Base-by-base conservation (phyloP, 1,140 invertebrate species). In the Dendrolimus kikuchii region DNA sequence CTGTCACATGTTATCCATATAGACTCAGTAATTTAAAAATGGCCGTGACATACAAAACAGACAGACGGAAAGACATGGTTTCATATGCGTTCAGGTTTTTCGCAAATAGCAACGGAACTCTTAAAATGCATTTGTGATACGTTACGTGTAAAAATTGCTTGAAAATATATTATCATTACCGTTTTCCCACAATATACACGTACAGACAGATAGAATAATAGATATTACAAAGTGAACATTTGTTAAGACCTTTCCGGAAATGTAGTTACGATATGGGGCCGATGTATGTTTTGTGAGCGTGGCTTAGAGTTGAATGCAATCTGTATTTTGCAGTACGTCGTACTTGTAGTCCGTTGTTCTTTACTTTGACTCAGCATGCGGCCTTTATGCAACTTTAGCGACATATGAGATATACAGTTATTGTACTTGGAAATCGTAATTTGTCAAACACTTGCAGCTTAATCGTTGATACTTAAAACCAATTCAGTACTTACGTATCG, bases 391-490 rank as follows among this genome's bases (percentile, higher is more conserved):
- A 57, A 64, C 73, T 72, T 77, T 78, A 79, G 71, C 77, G 63
- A 72, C 71, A 66, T 70, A 62, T 64, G 71, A 67, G 69, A 78
- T 72, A 73, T 64, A 59, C 71, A 74, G 75, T 68, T 74, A 66
- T 75, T 61, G 65, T 70, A 62, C 52, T 59, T 62, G 64, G 58
- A 40, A 55, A 71, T 74, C 62, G 59, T 62, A 68, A 78, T 80
- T 78, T 77, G 78, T 74, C 56, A 54, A 51, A 10, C 48, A 46
- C 49, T 55, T 39, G 57, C 60, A 41, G 50, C 46, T 61, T 64
- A 70, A 67, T 69, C 68, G 65, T 60, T 60, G 64, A 72, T 71
- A 52, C 51, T 44, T 70, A 67, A 51, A 45, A 8, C 48, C 48
- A 51, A 54, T 37, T 23, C 45, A n/a, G n/a, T 23, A 23, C 23